phyloP scores from a whole-genome alignment of 1,140 invertebrate species.

The Drosophila tristis region DNA sequence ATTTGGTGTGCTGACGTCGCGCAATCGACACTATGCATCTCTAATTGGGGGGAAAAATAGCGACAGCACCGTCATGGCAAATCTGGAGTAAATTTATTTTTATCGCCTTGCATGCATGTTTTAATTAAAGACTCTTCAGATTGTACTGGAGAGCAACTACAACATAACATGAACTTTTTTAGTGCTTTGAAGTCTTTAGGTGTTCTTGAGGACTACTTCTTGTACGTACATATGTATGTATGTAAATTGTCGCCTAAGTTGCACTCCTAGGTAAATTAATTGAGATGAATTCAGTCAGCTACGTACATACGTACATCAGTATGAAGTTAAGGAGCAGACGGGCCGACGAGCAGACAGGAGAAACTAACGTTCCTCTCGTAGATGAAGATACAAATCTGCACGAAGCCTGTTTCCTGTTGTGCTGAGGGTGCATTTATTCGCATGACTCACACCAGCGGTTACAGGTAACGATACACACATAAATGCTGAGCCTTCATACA shows the following conservation, averaged over 20 bases:
- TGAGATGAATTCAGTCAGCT: conserved; percentile 77
- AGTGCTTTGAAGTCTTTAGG: conserved; percentile 41
- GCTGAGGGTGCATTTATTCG: conserved; percentile 81
- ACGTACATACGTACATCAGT: conserved; percentile 34
- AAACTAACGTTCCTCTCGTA: conserved; percentile 62
- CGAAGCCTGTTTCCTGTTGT: conserved; percentile 81
- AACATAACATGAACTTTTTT: conserved; percentile 38
- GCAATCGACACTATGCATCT: conserved; percentile 52
- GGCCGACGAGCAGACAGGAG: conserved; percentile 32
- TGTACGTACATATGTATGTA: background rate
- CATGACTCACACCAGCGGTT: conserved; percentile 71
- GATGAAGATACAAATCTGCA: conserved; percentile 82
- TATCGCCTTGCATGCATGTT: conserved; percentile 58
- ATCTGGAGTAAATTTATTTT: conserved; percentile 63
- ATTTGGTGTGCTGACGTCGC: conserved; percentile 59
- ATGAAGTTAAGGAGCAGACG: conserved; percentile 28
- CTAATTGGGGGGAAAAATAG: conserved; percentile 54
- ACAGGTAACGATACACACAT: conserved; percentile 26
- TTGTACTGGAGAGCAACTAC: conserved; percentile 40
- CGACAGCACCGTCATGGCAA: conserved; percentile 50
- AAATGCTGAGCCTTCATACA: conserved; percentile 44
- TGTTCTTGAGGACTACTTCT: conserved; percentile 20
- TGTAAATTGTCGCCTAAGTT: conserved; percentile 37
- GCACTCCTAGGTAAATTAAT: conserved; percentile 74
- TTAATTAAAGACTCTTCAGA: conserved; percentile 58